These are phyloP conservation scores for Sarcophaga carnaria DNA, from an alignment of 2,888 invertebrate genomes.

Conservation along the genomic window DNA sequence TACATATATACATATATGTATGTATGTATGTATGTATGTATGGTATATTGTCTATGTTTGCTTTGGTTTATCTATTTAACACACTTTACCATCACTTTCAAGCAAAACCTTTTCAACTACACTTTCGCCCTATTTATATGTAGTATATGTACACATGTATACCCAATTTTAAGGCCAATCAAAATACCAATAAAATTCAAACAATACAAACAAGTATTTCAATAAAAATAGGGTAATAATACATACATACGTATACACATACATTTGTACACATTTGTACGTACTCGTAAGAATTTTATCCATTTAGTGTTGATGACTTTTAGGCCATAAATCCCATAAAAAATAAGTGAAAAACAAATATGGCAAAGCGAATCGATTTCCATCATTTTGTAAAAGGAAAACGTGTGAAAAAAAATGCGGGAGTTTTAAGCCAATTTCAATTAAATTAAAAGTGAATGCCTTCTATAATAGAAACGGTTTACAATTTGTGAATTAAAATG, in stretches of 20 bases:
- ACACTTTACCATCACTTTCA: constrained; percentile 38
- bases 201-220: constrained; percentile 22
- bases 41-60: constrained; percentile 11
- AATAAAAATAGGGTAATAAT: constrained; percentile 32
- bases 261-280: not conserved
- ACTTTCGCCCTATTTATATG: not conserved
- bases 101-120: not conserved
- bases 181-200: constrained; percentile 60
- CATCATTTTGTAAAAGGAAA: not conserved
- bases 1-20: too few species aligned
- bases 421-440: constrained; percentile 62
- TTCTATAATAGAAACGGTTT: constrained; percentile 38
- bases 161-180: constrained; percentile 57
- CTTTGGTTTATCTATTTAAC: constrained; percentile 54
- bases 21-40: too few species aligned
- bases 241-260: constrained; percentile 1
- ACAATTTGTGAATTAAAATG: too few species aligned
- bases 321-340: constrained; percentile 52
- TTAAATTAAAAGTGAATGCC: constrained; percentile 62
- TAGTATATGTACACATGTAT: constrained; percentile 24
- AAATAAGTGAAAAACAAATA: constrained; percentile 60
- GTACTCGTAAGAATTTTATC: constrained; percentile 19
- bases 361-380: constrained; percentile 22
- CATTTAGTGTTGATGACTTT: constrained; percentile 54
- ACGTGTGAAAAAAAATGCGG: constrained; percentile 51